Evolutionary conservation across 2,113 vertebrate genomes (phyloP).

Genomic region (Malurus elegans): DNA sequence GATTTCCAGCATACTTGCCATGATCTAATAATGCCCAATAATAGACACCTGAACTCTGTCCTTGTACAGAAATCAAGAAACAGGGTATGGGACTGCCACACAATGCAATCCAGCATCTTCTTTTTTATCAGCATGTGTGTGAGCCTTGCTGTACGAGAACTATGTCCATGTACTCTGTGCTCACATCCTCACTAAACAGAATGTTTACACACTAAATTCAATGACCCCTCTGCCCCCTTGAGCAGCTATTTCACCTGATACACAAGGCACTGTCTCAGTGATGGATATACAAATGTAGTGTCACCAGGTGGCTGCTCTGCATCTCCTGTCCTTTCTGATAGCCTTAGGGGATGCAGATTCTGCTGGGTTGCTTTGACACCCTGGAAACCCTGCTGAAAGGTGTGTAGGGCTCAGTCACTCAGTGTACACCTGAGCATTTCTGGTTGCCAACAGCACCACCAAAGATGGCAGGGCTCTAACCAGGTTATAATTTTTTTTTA

Average conservation of each 20-base stretch:
- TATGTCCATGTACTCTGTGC: neutral
- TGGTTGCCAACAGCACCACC: neutral
- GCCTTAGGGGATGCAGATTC: neutral
- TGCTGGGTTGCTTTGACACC: neutral
- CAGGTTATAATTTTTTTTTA: neutral
- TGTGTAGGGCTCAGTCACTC: neutral
- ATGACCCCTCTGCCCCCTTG: neutral
- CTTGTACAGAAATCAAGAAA: neutral
- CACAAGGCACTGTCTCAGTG: neutral
- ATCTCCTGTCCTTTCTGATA: neutral
- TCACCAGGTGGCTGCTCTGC: neutral
- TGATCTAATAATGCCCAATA: neutral
- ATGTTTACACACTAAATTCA: neutral
- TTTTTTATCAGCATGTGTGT: neutral
- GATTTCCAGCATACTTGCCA: neutral
- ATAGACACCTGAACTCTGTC: neutral
- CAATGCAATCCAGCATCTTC: neutral
- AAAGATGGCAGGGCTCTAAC: neutral
- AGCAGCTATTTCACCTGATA: neutral
- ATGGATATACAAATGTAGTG: rapidly evolving
- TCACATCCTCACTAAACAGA: neutral
- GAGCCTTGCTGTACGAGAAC: neutral
- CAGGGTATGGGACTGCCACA: neutral
- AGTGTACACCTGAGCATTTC: neutral
- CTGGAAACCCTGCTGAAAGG: neutral